phyloP scores from a whole-genome alignment of 1,140 invertebrate genomes.

The Adelges cooleyi region DNA sequence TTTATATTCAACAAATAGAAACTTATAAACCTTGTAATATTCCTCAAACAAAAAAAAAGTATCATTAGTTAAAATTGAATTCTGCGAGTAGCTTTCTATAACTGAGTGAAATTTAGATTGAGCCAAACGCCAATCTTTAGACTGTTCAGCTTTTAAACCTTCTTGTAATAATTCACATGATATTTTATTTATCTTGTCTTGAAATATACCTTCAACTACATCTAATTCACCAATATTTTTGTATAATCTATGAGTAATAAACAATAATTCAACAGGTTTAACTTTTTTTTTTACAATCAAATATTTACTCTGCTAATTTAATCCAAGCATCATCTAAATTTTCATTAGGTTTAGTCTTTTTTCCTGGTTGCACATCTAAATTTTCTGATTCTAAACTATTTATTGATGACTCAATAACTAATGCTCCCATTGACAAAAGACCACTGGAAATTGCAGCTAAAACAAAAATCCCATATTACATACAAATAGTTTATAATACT shows the following conservation, averaged over 20 bases:
- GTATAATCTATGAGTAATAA: background rate
- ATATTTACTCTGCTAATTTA: background rate
- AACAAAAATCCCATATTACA: background rate
- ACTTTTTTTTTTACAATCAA: background rate
- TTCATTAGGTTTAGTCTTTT: background rate
- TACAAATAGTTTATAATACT: background rate
- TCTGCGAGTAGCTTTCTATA: background rate
- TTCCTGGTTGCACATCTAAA: background rate
- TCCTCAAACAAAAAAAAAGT: constrained; percentile 5
- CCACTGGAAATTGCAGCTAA: background rate
- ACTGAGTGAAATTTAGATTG: background rate
- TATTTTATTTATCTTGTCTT: background rate
- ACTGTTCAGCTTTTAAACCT: background rate
- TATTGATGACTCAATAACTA: background rate
- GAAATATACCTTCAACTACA: constrained; percentile 7
- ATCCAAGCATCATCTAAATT: background rate
- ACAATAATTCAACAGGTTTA: too few species aligned
- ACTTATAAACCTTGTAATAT: background rate
- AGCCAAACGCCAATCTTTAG: background rate
- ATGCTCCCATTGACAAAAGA: background rate
- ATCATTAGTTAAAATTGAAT: background rate
- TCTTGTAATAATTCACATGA: constrained; percentile 2
- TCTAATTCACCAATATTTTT: constrained; percentile 12
- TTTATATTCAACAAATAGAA: too few species aligned
- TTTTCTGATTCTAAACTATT: background rate